Evolutionary conservation across 2,888 invertebrate species (phyloP), one percentile per base, ranked within the genome.

Genomic region (Plebejus argus): DNA sequence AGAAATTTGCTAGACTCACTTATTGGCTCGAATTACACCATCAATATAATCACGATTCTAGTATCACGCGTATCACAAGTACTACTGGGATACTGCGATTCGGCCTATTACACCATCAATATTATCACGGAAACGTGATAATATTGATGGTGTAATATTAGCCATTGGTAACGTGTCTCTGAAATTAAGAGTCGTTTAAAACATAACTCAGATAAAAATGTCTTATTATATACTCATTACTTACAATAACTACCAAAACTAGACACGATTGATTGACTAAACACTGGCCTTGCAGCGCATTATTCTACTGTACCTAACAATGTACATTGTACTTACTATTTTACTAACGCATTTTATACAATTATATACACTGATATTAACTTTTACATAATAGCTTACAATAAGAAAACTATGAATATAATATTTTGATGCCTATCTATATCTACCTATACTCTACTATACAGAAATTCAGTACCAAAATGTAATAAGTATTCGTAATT

Each of bases 361-460:
- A 33, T 18, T 23, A 74, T 74, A 74, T 53, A 74, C 74, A 49
- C 49, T 5, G 49, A 71, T 71, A 39, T 66, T 66, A 10, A 71
- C n/a, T 72, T 72, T 23, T 49, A 74, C 23, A 74, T 74, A 61
- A 10, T 61, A 18, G 49, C 49, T 23, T 49, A 74, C 23, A 33
- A 49, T 74, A 18, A 49, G 53, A 28, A 53, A 49, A 74, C 49
- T 74, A 74, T 74, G 18, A 53, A 74, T 20, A n/a, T 72, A 71
- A 72, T 72, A 49, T 74, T 74, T 74, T 74, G 74, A 74, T 74
- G 74, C 53, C 74, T 74, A 53, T 66, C 66, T 66, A 66, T 66
- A 66, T 28, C 53, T 74, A 66, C 66, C 53, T 74, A 74, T 45
- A 74, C 23, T 71, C 20, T 45, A 35, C 18, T 33, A 39, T 72